Conservation (phyloP, 92 coral and sea anemone species). For the Siderastrea radians region DNA sequence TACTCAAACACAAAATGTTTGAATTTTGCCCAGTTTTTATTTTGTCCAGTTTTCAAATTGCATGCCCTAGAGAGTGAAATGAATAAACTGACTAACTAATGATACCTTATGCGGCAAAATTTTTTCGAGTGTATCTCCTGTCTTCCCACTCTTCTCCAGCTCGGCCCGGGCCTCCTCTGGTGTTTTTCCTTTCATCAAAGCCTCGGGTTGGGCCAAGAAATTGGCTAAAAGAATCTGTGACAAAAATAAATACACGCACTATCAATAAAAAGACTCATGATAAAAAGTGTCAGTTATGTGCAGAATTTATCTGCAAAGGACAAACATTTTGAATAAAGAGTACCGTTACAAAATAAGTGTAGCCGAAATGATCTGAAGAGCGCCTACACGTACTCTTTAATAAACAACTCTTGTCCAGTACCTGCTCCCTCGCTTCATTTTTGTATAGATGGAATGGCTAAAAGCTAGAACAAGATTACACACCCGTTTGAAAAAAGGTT, state of each 20-base stretch:
- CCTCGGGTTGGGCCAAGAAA: constrained; percentile 97
- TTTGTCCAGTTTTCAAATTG: too few species aligned
- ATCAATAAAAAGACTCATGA: neutral
- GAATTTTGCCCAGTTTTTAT: too few species aligned
- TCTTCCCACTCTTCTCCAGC: constrained; percentile 81
- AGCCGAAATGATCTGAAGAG: too few species aligned
- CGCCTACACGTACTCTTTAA: too few species aligned
- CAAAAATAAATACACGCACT: neutral
- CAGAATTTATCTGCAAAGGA: neutral
- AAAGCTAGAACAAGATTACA: neutral
- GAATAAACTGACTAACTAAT: neutral
- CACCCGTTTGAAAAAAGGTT: too few species aligned
- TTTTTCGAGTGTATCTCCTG: constrained; percentile 76
- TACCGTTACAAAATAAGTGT: too few species aligned
- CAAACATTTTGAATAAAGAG: too few species aligned
- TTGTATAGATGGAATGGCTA: neutral
- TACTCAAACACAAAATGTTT: too few species aligned
- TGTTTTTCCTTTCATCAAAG: constrained; percentile 98
- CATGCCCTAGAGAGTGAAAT: too few species aligned
- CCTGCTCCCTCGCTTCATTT: too few species aligned
- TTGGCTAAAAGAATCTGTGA: constrained; percentile 90
- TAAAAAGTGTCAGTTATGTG: neutral
- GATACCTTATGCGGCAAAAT: constrained; percentile 90
- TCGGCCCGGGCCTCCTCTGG: constrained; percentile 83
- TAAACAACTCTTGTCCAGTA: too few species aligned